Evolutionary conservation across 2,797 vertebrate species (phyloP), one percentile per base, ranked within the genome.

Genomic region (Acipenser oxyrinchus): DNA sequence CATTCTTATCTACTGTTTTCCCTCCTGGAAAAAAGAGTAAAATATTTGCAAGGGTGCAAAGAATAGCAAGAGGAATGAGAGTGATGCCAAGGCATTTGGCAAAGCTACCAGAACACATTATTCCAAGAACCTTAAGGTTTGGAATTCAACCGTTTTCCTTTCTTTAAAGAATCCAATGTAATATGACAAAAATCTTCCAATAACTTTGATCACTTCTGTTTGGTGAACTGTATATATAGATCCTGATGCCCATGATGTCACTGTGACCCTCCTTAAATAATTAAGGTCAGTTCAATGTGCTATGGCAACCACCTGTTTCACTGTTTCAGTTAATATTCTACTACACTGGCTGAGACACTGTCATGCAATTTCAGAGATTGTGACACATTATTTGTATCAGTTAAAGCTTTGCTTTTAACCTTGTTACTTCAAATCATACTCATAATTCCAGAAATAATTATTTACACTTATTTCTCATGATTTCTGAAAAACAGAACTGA

Each of bases 1-100:
- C 7, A 0, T 12, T 88, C 0, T 70, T 68, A 0, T 77, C 52
- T 0, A 53, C 18, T 0, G 57, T 63, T 50, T 71, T 69, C 23
- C 94, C 95, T 61, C 91, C 90, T 0, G 95, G 96, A 72, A 99
- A 97, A 69, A 99, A 95, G 18, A 99, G 73, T 74, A 99, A 73
- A 74, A 94, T 88, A 68, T 99, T 96, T 37, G 93, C 92, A 0
- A 98, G 75, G 7, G 91, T 68, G 23, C 87, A 92, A 0, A 92
- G 72, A 48, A 96, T 72, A 0, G 87, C 72, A 75, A 99, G 81
- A 18, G 95, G 93, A 2, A 97, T 85, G 59, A 99, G 90, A 1
- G 77, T 83, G 76, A 82, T 73, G 73, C 96, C 95, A 72, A 99
- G 79, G 75, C 95, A 99, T 77, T 87, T 95, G 6, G 95, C 95